phyloP scores from a whole-genome alignment of 2,113 vertebrate species.

The Strix aluco region DNA sequence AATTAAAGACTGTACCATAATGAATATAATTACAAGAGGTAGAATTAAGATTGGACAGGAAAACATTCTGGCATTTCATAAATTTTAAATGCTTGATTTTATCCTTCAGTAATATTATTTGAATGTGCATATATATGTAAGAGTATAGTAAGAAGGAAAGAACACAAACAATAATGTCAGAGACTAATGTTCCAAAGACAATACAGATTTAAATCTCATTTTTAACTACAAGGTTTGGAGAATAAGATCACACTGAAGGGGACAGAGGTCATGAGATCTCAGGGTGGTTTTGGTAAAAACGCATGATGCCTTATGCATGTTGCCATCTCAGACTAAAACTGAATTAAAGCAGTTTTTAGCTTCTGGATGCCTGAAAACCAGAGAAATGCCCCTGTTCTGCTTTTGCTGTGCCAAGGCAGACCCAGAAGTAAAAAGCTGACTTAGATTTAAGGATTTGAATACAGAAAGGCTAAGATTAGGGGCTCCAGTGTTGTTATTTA shows the following conservation, averaged over 20 bases:
- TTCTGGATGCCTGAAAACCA: background rate
- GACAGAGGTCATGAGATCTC: background rate
- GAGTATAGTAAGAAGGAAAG: background rate
- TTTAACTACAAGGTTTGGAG: background rate
- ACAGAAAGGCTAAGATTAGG: background rate
- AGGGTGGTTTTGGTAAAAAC: background rate
- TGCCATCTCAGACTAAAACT: background rate
- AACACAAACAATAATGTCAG: background rate
- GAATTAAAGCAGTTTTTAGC: background rate
- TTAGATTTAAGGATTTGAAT: background rate
- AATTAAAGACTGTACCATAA: slow-evolving; percentile 11
- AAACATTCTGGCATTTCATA: background rate
- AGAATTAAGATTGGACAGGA: background rate
- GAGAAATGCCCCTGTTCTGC: background rate
- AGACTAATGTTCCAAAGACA: background rate
- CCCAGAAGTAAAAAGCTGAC: background rate
- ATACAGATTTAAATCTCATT: background rate
- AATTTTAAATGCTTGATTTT: background rate
- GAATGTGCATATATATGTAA: background rate
- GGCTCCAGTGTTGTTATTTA: background rate
- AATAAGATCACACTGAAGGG: background rate
- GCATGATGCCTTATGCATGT: background rate
- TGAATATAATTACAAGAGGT: background rate
- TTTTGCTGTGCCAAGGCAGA: background rate
- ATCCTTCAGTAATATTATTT: background rate